Percentiles rank a stretch among this genome's conserved stretches.
phyloP scores from a whole-genome alignment of 2,888 invertebrate species.

The Gerris lacustris region DNA sequence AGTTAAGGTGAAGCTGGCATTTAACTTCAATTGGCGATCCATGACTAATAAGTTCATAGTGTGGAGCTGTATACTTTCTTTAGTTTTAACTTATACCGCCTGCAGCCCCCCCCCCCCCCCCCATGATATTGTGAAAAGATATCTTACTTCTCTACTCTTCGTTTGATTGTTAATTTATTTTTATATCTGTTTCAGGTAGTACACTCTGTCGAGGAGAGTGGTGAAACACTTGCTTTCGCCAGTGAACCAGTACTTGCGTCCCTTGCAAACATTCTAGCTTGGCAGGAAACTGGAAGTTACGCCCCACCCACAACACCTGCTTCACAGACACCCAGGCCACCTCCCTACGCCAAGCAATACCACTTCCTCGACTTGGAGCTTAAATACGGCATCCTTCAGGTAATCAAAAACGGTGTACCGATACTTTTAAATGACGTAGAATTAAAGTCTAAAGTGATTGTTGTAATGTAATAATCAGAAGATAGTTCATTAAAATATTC shows the following conservation, averaged over 20 bases:
- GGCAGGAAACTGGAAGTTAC: conserved; percentile 47
- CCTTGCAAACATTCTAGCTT: conserved; percentile 76
- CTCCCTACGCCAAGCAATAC: conserved; percentile 59
- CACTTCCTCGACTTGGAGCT: conserved; percentile 83
- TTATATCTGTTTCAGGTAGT: conserved; percentile 39
- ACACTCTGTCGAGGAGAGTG: conserved; percentile 65
- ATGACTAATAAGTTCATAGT: too few relatives aligned
- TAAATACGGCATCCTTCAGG: conserved; percentile 87
- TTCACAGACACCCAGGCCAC: conserved; percentile 34
- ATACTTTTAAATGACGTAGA: too few relatives aligned
- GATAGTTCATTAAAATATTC: too few relatives aligned
- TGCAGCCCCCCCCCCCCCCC: too few relatives aligned
- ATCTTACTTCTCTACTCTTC: too few relatives aligned
- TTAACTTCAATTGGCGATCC: too few relatives aligned
- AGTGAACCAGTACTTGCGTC: conserved; percentile 81
- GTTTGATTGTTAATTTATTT: too few relatives aligned
- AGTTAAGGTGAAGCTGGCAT: too few relatives aligned
- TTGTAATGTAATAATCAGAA: too few relatives aligned
- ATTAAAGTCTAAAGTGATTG: background rate
- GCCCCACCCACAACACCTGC: conserved; percentile 39
- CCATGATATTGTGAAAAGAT: too few relatives aligned
- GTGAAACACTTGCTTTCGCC: conserved; percentile 85
- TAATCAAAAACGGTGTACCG: conserved; percentile 37
- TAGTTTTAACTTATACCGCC: too few relatives aligned
- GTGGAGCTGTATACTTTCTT: too few relatives aligned